A percentile compares a stretch with the other conserved stretches of the same genome.
These are phyloP conservation scores for Arion vulgaris DNA, from an alignment of 1,140 invertebrate genomes.

Conservation along the genomic window DNA sequence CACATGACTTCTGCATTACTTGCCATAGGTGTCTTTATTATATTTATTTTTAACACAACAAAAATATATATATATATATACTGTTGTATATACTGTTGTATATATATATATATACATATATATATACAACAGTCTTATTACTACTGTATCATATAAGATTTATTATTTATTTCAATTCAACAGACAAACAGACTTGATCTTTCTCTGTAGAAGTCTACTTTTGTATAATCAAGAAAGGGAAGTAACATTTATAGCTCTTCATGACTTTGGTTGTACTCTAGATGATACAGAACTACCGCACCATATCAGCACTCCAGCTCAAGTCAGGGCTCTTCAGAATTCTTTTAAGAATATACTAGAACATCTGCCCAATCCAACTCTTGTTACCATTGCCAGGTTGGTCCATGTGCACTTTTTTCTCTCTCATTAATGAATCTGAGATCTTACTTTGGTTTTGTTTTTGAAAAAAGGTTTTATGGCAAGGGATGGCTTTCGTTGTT, in stretches of 20 bases:
- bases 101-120: too few species aligned
- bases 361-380: slow-evolving; percentile 79
- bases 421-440: not conserved
- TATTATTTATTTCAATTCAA: not conserved
- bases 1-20: too few species aligned
- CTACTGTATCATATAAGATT: too few species aligned
- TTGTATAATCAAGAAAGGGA: not conserved
- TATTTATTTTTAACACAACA: too few species aligned
- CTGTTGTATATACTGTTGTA: too few species aligned
- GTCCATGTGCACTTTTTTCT: too few species aligned
- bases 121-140: too few species aligned
- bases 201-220: not conserved
- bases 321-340: slow-evolving; percentile 79
- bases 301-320: slow-evolving; percentile 81
- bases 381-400: slow-evolving; percentile 82
- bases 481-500: not conserved
- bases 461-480: not conserved
- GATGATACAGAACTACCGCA: slow-evolving; percentile 86
- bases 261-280: slow-evolving; percentile 88
- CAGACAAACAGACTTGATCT: not conserved
- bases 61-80: too few species aligned
- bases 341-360: slow-evolving; percentile 78
- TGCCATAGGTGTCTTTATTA: too few species aligned
- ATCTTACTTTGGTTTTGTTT: not conserved
- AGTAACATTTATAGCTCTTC: slow-evolving; percentile 61